These are phyloP conservation scores for Trichonephila inaurata DNA, from an alignment of 1,140 invertebrate genomes.

Conservation along the genomic window DNA sequence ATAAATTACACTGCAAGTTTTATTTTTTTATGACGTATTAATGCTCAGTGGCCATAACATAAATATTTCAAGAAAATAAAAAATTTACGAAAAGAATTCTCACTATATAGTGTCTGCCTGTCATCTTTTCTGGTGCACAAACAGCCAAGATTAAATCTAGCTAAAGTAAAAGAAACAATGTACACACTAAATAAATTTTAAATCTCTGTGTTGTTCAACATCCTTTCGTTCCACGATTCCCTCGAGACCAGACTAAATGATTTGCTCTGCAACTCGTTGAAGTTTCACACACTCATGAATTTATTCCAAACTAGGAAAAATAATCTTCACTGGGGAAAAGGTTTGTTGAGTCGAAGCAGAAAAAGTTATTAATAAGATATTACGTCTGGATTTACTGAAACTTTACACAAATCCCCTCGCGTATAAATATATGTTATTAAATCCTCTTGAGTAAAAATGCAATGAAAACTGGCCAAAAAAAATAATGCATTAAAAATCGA, in stretches of 20 bases:
- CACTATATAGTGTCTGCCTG: not conserved
- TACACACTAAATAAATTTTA: constrained; percentile 63
- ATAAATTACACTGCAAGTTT: not conserved
- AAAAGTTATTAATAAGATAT: constrained; percentile 45
- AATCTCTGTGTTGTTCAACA: not conserved
- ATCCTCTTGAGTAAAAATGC: not conserved
- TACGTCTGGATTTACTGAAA: not conserved
- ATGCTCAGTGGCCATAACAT: not conserved
- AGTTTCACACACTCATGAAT: constrained; percentile 52
- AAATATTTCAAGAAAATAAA: not conserved
- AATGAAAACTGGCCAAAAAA: not conserved
- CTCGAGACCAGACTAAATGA: constrained; percentile 35
- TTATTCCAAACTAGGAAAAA: constrained; percentile 31
- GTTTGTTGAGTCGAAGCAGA: not conserved
- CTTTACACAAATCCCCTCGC: not conserved
- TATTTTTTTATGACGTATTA: not conserved
- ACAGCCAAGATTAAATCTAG: not conserved
- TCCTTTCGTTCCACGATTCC: not conserved
- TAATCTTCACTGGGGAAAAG: constrained; percentile 7
- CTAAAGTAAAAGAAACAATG: constrained; percentile 27
- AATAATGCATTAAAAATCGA: too few relatives aligned
- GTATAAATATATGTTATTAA: not conserved
- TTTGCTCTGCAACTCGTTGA: constrained; percentile 1
- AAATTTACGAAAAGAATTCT: not conserved
- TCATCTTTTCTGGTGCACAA: too few relatives aligned